Conservation (phyloP, 2,113 vertebrate genomes). For the Aleadryas rufinucha region DNA sequence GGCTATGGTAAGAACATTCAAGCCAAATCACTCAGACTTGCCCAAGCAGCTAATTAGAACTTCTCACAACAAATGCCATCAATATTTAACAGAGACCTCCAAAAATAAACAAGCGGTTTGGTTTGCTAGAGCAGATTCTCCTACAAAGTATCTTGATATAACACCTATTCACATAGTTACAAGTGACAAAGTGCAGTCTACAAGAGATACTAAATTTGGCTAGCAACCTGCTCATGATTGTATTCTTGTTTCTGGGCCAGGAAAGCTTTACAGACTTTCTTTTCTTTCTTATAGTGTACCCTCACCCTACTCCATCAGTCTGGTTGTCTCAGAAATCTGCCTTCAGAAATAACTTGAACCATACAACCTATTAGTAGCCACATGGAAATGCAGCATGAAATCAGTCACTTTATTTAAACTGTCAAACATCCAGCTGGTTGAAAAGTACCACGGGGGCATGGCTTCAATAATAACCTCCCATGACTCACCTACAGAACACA, state of each 20-base stretch:
- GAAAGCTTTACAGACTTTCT: neutral
- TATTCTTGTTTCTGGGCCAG: neutral
- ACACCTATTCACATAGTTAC: neutral
- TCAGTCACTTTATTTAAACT: neutral
- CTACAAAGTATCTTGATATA: neutral
- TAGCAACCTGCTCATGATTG: neutral
- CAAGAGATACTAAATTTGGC: neutral
- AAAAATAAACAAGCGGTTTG: neutral
- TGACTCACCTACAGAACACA: neutral
- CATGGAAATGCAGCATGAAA: neutral
- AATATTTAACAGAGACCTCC: neutral
- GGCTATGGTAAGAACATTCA: neutral
- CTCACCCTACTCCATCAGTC: neutral
- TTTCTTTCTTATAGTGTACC: neutral
- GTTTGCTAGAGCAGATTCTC: neutral
- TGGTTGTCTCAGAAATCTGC: neutral
- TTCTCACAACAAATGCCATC: conserved; percentile 9
- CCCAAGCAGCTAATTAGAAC: conserved; percentile 7
- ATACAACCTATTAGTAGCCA: neutral
- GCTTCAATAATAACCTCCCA: neutral
- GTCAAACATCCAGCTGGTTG: neutral
- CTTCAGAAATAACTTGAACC: neutral
- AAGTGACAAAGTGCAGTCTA: neutral
- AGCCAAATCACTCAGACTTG: neutral
- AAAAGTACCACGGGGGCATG: neutral